Evolutionary conservation across 2,888 invertebrate species (phyloP), one percentile per base, ranked within the genome.

Genomic region (Eilema griseolum): DNA sequence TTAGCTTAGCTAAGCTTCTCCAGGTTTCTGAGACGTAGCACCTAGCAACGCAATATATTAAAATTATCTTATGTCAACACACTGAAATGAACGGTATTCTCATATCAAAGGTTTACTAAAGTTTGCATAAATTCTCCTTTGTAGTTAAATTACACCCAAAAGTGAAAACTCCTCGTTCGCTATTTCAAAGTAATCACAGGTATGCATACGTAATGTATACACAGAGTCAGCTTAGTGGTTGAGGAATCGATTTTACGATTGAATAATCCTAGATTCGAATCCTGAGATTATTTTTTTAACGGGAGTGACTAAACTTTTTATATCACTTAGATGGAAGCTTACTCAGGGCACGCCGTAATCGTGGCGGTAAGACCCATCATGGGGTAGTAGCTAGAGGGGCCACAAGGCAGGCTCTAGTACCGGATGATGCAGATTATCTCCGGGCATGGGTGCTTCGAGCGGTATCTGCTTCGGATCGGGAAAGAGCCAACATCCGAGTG

Each of bases 111-210:
- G 70, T 57, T 8, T 24, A 41, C 41, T 62, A 61, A 70, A 62
- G 66, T 66, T 70, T 66, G 57, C 66, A 62, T 66, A 66, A 66
- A 66, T 62, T 70, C 41, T 37, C 66, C 61, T 66, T 61, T 66
- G 66, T 46, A 61, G 37, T 61, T 61, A 66, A 37, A 70, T 61
- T 62, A 59, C 66, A 26, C 63, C 61, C 26, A 24, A 46, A 69
- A 56, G 31, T 66, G 23, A 57, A 66, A 66, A 66, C 24, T 66
- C 23, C 11, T 33, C 61, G 24, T 31, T 64, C 2, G 56, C 63
- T 23, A 28, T 63, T 65, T 61, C 52, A 26, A 56, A 65, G 26
- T 60, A 33, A 26, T 66, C 61, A 61, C 28, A 33, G 37, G 24
- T 66, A 52, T 52, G 46, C n/a, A 31, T 57, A 28, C 37, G 52